Evolutionary conservation across 2,888 invertebrate genomes (phyloP), one percentile per base, ranked within the genome.

Genomic region (Prenolepis imparis): DNA sequence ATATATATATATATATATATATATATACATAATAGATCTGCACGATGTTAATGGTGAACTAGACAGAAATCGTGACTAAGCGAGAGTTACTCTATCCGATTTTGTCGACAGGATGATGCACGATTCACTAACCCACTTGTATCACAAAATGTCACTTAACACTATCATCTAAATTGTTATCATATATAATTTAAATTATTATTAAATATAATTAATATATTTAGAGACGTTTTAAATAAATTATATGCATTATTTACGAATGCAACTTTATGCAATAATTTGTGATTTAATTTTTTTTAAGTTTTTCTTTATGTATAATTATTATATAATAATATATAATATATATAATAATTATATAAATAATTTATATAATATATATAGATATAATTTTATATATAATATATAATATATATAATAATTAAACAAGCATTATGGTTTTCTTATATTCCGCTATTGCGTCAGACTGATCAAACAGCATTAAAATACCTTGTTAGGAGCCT

Each of bases 1-100:
- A 44, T 36, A 36, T 24, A 80, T 12, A 57, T 28, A 18, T 12
- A 24, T 52, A 18, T 72, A 44, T 36, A 36, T 24, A 80, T 12
- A 57, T 28, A 28, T 28, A 28, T 28, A 28, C 3, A 28, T 28
- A 18, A 72, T 12, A 57, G 68, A 78, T 41, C 28, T 36, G 55
- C 12, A 18, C 18, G 24, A 72, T 44, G 72, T 72, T 80, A 61
- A 80, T 57, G 44, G 72, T 24, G 59, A 48, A 12, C 72, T 21
- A 21, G 67, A 12, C 28, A 28, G 24, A 36, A 70, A 80, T 80
- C 44, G 36, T 78, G 70, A 59, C 11, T 59, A 52, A 52, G 21
- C 57, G 78, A 18, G 59, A 78, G n/a, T 15, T 36, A 57, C 1
- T 18, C 15, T 55, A 44, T 68, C 44, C 59, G 59, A 57, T 59